Base-by-base conservation (phyloP, 2,888 invertebrate species). In the Malthinus flaveolus region DNA sequence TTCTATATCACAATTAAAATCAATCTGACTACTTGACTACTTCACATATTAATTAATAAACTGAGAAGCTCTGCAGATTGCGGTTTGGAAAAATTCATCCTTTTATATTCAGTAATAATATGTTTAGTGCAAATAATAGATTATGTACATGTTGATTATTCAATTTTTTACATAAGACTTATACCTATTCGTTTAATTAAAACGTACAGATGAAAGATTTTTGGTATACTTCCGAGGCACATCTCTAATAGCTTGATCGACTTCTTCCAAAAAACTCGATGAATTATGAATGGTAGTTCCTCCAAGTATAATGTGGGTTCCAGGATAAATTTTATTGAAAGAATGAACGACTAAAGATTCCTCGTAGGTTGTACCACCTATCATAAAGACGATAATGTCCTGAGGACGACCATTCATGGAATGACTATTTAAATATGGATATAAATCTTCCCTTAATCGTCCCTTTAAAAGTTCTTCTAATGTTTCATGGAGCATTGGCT, bases 291-390 rank as follows among this genome's bases (percentile, higher is more conserved):
- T 83, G 0, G 88, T 88, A 1, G 95, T 95, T n/a, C 95, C 95
- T 7, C 97, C 97, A 0, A 97, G 79, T 54, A 96, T 84, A 11
- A 96, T 85, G 68, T 88, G 86, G 33, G 88, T 85, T 1, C 87
- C 87, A 0, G 89, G 86, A 74, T 90, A 88, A 47, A 85, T 87
- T 70, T 83, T 84, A 75, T 94, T 94, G 53, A 97, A 77, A 74
- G 74, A 85, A 76, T 96, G 89, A 1, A 97, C 91, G 33, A 90
- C 85, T 12, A 92, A 78, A 0, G 96, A 89, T 79, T 99, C 99
- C 77, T 98, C 98, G 76, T 96, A 99, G 0, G 99, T 99, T 36
- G 90, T 85, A 9, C 99, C 99, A 1, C 99, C 99, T 55, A 99
- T 87, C 44, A 98, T 89, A 75, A 99, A 99, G 13, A 98, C 89